phyloP scores from a whole-genome alignment of 2,797 vertebrate genomes.

The Graptemys geographica region DNA sequence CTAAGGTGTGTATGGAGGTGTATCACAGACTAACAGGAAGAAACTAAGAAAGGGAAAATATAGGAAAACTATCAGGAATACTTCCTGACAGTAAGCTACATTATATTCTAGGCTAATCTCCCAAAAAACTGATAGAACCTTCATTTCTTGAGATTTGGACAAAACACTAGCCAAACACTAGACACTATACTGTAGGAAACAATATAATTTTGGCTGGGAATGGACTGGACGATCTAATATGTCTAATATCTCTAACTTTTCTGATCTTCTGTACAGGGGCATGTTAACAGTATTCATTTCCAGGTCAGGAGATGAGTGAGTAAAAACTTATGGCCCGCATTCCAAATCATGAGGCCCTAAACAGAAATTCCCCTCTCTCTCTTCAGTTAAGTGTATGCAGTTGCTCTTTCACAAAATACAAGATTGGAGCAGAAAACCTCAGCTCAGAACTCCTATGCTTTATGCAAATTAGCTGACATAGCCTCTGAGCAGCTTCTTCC shows the following conservation, averaged over 20 bases:
- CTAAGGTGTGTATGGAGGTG: not conserved
- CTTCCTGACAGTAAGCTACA: not conserved
- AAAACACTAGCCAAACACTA: not conserved
- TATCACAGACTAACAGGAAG: accelerated
- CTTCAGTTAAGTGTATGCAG: not conserved
- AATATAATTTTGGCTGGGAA: not conserved
- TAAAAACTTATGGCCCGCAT: not conserved
- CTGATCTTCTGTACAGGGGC: not conserved
- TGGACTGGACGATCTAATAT: not conserved
- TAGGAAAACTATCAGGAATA: not conserved
- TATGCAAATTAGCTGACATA: not conserved
- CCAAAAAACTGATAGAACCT: not conserved
- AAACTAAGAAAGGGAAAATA: not conserved
- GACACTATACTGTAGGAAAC: not conserved
- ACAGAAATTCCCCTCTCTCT: too few relatives aligned
- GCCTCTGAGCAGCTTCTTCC: not conserved
- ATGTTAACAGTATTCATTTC: not conserved
- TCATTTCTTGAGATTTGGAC: not conserved
- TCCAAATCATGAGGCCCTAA: not conserved
- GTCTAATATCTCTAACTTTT: too few relatives aligned
- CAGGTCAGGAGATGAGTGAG: not conserved
- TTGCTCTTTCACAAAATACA: not conserved
- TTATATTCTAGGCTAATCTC: not conserved
- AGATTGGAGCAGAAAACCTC: not conserved
- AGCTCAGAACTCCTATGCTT: not conserved